These are phyloP conservation scores for Zygaena filipendulae DNA, from an alignment of 2,888 invertebrate genomes.

Conservation along the genomic window DNA sequence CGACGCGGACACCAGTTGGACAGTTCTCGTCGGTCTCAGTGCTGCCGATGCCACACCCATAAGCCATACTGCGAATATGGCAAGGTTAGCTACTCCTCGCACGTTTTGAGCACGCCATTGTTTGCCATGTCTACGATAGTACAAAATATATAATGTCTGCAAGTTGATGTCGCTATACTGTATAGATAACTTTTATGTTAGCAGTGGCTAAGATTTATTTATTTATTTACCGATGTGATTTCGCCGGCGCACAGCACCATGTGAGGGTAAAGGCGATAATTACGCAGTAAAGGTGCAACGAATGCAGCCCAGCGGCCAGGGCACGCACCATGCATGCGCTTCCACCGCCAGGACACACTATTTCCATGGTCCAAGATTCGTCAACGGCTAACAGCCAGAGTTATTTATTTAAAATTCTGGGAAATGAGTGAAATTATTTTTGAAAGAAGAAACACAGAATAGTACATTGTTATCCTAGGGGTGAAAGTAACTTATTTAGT, in stretches of 20 bases:
- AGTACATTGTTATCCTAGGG: too few relatives aligned
- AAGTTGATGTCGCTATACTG: too few relatives aligned
- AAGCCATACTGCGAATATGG: conserved; percentile 37
- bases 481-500: too few relatives aligned
- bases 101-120: conserved; percentile 48
- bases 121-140: conserved; percentile 22
- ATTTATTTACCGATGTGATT: too few relatives aligned
- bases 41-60: conserved; percentile 38
- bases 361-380: conserved; percentile 32
- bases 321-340: conserved; percentile 37
- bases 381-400: too few relatives aligned
- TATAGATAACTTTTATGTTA: too few relatives aligned
- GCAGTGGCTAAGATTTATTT: too few relatives aligned
- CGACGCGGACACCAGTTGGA: conserved; percentile 35
- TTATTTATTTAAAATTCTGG: too few relatives aligned
- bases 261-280: conserved; percentile 46
- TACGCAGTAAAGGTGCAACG: conserved; percentile 54
- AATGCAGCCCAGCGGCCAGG: conserved; percentile 44
- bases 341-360: conserved; percentile 36
- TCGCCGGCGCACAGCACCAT: conserved; percentile 46
- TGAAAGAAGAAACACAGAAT: too few relatives aligned
- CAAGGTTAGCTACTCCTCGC: conserved; percentile 41
- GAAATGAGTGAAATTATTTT: too few relatives aligned
- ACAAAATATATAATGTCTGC: too few relatives aligned
- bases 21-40: conserved; percentile 33